A percentile compares a stretch with the other conserved stretches of the same genome.
phyloP scores from a whole-genome alignment of 1,140 invertebrate genomes.

The Drosophila repleta region DNA sequence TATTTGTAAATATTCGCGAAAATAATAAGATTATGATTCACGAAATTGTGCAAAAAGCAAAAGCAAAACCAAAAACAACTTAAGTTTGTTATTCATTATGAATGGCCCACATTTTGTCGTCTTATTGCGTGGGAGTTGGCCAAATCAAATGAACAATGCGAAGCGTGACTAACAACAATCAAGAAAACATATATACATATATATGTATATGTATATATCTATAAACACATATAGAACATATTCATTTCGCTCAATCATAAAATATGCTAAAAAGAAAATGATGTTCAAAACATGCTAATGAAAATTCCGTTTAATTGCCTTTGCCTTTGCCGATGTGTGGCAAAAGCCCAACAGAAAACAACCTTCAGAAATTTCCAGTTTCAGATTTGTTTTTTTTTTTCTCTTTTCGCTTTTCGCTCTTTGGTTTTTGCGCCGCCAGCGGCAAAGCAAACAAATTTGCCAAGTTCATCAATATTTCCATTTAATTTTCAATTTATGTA shows the following conservation, averaged over 20 bases:
- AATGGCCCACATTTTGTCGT: slow-evolving; percentile 58
- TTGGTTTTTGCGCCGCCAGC: not conserved
- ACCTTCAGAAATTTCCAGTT: slow-evolving; percentile 41
- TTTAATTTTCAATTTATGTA: slow-evolving; percentile 33
- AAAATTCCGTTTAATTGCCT: slow-evolving; percentile 55
- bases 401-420: not conserved
- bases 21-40: slow-evolving; percentile 55
- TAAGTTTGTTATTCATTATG: slow-evolving; percentile 45
- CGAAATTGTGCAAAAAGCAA: slow-evolving; percentile 62
- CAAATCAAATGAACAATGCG: slow-evolving; percentile 5
- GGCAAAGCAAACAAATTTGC: slow-evolving; percentile 28
- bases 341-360: slow-evolving; percentile 37
- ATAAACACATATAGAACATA: not conserved
- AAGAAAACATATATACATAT: slow-evolving; percentile 22
- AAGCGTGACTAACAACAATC: slow-evolving; percentile 12
- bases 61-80: slow-evolving; percentile 20
- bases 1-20: slow-evolving; percentile 61
- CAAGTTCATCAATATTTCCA: slow-evolving; percentile 52
- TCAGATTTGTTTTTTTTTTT: not conserved
- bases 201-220: not conserved
- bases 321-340: slow-evolving; percentile 1
- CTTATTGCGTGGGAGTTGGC: slow-evolving; percentile 39
- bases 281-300: slow-evolving; percentile 29
- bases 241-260: not conserved
- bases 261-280: slow-evolving; percentile 26